These are phyloP conservation scores for Oreochromis spilurus DNA, from an alignment of 2,113 vertebrate species.

Conservation along the genomic window DNA sequence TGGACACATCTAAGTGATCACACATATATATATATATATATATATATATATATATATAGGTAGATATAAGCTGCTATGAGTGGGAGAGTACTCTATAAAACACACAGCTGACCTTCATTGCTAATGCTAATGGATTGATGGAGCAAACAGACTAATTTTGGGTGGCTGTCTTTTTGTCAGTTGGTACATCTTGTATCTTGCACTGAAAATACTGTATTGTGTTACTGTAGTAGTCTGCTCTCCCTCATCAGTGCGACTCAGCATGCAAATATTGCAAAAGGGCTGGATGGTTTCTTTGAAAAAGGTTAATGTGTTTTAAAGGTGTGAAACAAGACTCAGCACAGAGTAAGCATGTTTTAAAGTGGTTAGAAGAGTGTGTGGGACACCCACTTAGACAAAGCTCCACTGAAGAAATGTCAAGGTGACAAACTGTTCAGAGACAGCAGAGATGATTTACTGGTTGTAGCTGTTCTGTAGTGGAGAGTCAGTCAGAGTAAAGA, in stretches of 20 bases:
- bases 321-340: not conserved
- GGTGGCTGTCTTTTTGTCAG: not conserved
- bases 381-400: not conserved
- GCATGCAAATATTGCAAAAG: not conserved
- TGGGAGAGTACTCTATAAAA: not conserved
- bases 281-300: not conserved
- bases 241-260: not conserved
- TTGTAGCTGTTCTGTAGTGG: not conserved
- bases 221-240: not conserved
- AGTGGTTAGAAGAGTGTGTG: not conserved
- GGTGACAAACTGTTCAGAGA: constrained; percentile 3
- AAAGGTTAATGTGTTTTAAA: not conserved
- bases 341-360: not conserved
- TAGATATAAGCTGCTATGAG: not conserved
- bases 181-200: not conserved
- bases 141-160: not conserved
- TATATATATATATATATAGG: not conserved
- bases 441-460: constrained; percentile 22
- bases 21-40: not conserved
- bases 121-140: not conserved
- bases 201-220: not conserved
- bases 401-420: constrained; percentile 15
- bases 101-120: not conserved
- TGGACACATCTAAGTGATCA: not conserved
- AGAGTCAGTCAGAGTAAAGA: not conserved